Percentiles rank a stretch among this genome's conserved stretches.
These are phyloP conservation scores for Bombus pyrosoma DNA, from an alignment of 1,140 invertebrate genomes.

Conservation along the genomic window DNA sequence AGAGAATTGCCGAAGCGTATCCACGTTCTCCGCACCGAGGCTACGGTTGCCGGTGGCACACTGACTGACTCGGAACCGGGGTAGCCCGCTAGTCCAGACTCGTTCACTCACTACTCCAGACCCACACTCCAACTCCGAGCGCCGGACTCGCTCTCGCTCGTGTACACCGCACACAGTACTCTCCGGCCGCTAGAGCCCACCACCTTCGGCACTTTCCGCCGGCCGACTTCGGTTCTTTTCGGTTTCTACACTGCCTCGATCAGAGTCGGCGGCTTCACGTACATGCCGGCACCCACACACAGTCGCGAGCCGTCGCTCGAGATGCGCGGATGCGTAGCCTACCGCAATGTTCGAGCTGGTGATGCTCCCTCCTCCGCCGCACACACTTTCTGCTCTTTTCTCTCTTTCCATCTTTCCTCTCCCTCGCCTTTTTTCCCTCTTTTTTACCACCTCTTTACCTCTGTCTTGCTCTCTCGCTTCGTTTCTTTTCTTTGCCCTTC, in stretches of 20 bases:
- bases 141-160: constrained; percentile 63
- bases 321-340: constrained; percentile 74
- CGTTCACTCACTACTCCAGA: constrained; percentile 72
- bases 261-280: constrained; percentile 47
- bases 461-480: constrained; percentile 23
- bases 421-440: not conserved
- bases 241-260: constrained; percentile 45
- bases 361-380: constrained; percentile 43
- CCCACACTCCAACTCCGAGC: constrained; percentile 66
- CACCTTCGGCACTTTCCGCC: constrained; percentile 54
- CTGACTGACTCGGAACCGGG: constrained; percentile 82
- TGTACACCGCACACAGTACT: constrained; percentile 40
- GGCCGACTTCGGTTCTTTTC: constrained; percentile 57
- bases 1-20: constrained; percentile 58
- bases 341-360: constrained; percentile 74
- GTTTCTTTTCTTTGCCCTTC: constrained; percentile 38
- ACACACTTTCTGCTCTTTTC: not conserved
- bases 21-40: constrained; percentile 64
- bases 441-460: constrained; percentile 20
- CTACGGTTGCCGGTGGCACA: constrained; percentile 80
- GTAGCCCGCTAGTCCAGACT: constrained; percentile 80
- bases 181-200: constrained; percentile 26
- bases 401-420: constrained; percentile 19
- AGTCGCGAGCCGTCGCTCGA: constrained; percentile 42
- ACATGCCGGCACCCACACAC: constrained; percentile 56